Percentiles rank a stretch among this genome's conserved stretches.
Conservation (phyloP, 2,797 vertebrate species). For the Bufotes viridis region DNA sequence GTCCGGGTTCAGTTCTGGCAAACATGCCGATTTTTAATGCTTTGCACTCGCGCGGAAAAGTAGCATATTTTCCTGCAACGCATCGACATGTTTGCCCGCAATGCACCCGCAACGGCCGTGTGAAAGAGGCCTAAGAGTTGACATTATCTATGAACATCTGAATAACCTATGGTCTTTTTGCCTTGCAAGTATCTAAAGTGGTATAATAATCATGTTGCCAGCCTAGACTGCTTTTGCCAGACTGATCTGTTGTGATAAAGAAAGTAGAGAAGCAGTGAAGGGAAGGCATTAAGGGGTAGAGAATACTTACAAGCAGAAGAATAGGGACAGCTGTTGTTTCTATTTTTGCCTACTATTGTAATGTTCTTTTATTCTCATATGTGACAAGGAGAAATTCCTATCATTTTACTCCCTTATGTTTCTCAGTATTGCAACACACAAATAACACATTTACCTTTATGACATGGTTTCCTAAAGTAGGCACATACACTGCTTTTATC, state of each 20-base stretch:
- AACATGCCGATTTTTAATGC: too few relatives aligned
- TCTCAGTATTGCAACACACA: neutral
- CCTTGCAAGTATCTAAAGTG: too few relatives aligned
- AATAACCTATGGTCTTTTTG: too few relatives aligned
- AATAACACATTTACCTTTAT: conserved; percentile 1
- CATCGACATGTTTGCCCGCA: too few relatives aligned
- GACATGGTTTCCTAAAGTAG: neutral
- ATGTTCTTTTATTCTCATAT: neutral
- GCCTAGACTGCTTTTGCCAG: conserved; percentile 10
- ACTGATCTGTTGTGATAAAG: conserved; percentile 2
- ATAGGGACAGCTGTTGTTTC: conserved; percentile 41
- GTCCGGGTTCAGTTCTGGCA: too few relatives aligned
- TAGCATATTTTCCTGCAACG: too few relatives aligned
- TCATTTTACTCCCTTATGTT: neutral
- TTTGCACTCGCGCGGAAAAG: too few relatives aligned
- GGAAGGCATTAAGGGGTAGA: neutral
- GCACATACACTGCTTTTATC: neutral
- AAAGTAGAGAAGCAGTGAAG: neutral
- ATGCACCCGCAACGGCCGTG: too few relatives aligned
- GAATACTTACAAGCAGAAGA: neutral
- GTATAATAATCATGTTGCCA: neutral
- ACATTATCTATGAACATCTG: too few relatives aligned
- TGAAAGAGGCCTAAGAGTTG: too few relatives aligned
- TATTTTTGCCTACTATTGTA: conserved; percentile 26
- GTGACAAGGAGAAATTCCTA: neutral